Base-by-base conservation (phyloP, 2,113 vertebrate species). In the Malaclemys terrapin region DNA sequence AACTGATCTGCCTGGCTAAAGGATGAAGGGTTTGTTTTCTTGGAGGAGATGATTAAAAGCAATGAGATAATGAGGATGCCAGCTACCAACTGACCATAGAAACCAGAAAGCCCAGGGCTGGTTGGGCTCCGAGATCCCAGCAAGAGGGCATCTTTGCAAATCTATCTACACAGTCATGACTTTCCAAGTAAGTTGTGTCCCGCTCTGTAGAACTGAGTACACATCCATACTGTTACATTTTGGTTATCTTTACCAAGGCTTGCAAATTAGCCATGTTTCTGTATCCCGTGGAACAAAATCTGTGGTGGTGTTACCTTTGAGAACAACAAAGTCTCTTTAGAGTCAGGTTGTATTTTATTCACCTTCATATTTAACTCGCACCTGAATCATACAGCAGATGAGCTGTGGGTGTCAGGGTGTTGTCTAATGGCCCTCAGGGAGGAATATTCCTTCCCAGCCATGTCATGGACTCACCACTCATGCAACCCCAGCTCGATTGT, bases 51-150 rank as follows among this genome's bases (percentile, higher is more conserved):
- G 38, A 38, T 45, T 22, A 42, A n/a, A 52, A 75, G 84, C 75
- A 54, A 22, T 4, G 20, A 54, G 53, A 8, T 54, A 16, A 19
- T 54, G 53, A 20, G 53, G 53, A 22, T 27, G 25, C 56, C 25
- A 57, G 56, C 75, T 96, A 90, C 93, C 94, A 93, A 91, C 88
- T 89, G 82, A 82, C 96, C 79, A 80, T 95, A 95, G 91, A 31
- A 80, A 95, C 84, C 91, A 89, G 91, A 91, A 82, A 7, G 84
- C 88, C 93, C 0, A 0, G 90, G 80, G 89, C 94, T 62, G 1
- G 12, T 1, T 0, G 24, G 0, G 35, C 84, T 62, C 79, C 0
- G 27, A 79, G 90, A 25, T 69, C 91, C 29, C 47, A 56, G 93
- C 69, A 13, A 45, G 0, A 27, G 93, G 89, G 91, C 95, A 85